phyloP scores from a whole-genome alignment of 2,113 vertebrate species.

The chimpanzee (Pan troglodytes) region DNA sequence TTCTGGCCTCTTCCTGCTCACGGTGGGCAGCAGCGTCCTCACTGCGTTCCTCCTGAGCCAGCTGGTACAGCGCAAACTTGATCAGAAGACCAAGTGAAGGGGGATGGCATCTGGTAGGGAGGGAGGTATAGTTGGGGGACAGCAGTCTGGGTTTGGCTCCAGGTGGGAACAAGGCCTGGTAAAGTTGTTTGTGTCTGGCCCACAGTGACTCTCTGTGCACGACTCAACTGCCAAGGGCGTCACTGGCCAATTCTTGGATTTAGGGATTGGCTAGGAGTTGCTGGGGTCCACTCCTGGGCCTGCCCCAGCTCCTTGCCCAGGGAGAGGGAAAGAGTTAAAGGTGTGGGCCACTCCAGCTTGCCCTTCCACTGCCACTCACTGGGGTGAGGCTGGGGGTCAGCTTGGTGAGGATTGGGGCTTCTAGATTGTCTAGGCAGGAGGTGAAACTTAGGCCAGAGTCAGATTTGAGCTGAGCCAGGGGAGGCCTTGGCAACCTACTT shows the following conservation, averaged over 20 bases:
- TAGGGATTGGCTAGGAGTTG: background rate
- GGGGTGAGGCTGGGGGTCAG: background rate
- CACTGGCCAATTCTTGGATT: background rate
- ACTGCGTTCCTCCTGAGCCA: slow-evolving; percentile 90
- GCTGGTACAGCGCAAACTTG: slow-evolving; percentile 85
- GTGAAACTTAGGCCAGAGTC: background rate
- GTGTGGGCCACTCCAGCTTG: background rate
- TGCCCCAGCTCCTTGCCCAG: background rate
- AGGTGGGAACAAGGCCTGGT: slow-evolving; percentile 51
- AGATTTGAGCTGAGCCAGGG: slow-evolving; percentile 11
- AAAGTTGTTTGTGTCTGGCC: slow-evolving; percentile 56
- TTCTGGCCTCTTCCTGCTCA: slow-evolving; percentile 90
- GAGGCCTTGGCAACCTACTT: background rate
- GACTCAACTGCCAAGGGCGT: background rate
- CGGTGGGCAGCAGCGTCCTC: slow-evolving; percentile 89
- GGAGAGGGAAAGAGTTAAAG: background rate
- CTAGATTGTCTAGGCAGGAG: background rate
- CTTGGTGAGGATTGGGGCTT: background rate
- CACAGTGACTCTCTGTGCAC: background rate
- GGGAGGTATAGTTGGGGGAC: background rate
- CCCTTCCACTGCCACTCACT: background rate
- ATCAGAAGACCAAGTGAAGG: slow-evolving; percentile 87
- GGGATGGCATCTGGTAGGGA: background rate
- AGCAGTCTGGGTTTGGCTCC: background rate
- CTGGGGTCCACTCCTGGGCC: background rate